These are phyloP conservation scores for Leptothorax acervorum DNA, from an alignment of 2,888 invertebrate species.

Conservation along the genomic window DNA sequence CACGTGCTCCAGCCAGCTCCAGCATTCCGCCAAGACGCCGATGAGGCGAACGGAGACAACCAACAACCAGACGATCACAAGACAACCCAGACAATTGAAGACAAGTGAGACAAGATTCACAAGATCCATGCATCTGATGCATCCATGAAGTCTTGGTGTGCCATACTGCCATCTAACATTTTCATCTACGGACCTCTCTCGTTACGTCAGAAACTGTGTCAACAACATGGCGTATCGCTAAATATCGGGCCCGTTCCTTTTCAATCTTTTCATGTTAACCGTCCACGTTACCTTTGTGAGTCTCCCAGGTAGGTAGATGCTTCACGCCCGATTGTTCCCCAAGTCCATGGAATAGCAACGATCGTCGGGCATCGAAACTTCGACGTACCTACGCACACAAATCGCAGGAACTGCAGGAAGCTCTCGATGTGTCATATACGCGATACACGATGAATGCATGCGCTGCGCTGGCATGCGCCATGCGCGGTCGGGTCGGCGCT, in stretches of 20 bases:
- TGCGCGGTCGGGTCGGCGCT: constrained; percentile 5
- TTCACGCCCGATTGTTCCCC: not conserved
- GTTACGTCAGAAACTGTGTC: not conserved
- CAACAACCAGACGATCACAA: no score
- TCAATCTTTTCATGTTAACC: not conserved
- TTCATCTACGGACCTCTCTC: not conserved
- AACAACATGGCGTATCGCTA: constrained; percentile 24
- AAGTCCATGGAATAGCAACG: not conserved
- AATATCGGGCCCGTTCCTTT: not conserved
- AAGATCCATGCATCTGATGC: no score
- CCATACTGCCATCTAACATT: no score
- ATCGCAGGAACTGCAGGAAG: not conserved
- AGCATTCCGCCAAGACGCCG: no score
- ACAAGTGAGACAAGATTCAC: no score
- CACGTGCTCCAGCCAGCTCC: constrained; percentile 73
- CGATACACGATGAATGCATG: not conserved
- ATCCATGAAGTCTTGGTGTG: no score
- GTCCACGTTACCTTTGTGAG: not conserved
- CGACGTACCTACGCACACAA: not conserved
- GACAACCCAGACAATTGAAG: no score
- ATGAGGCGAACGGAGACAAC: no score
- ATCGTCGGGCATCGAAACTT: not conserved
- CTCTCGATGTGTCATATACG: no score
- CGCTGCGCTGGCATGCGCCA: no score
- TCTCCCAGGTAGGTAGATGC: no score